Base-by-base conservation (phyloP, 1,140 invertebrate genomes). In the Drosophila bifasciata region DNA sequence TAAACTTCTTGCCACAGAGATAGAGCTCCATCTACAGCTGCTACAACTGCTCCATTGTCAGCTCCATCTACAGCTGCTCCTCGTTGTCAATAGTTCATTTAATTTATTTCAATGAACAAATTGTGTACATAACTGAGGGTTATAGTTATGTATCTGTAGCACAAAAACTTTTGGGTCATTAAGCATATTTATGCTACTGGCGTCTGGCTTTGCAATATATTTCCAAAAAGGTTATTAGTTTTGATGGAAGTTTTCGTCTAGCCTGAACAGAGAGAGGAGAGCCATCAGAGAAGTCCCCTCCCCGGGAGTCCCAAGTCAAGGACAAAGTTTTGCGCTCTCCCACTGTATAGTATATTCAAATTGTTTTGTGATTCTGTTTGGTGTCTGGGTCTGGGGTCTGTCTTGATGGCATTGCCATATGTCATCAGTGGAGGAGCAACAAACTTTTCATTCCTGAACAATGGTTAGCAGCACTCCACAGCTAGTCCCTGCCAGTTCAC, bases 201-300 rank as follows among this genome's bases (percentile, higher is more conserved):
- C 53, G 44, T 19, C 41, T 32, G 68, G 62, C 66, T 68, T 46
- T 48, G 48, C 41, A 43, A 66, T 68, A 66, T 68, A 41, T 68
- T 56, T 56, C 66, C n/a, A n/a, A n/a, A 68, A 68, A 68, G 62
- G 66, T 68, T 69, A 48, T 69, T 68, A 68, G 50, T 68, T 69
- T 48, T 32, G 43, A 56, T 56, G 63, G 48, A 69, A 69, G 41
- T 68, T 55, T 55, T 13, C 16, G 64, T 68, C 64, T 68, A 68
- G 64, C 49, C 64, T n/a, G n/a, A 55, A 66, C 28, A 28, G 46
- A 44, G n/a, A n/a, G n/a, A n/a, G n/a, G n/a, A n/a, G n/a, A n/a
- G n/a, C n/a, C n/a, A n/a, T n/a, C n/a, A n/a, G n/a, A n/a, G n/a
- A n/a, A n/a, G n/a, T n/a, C n/a, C n/a, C n/a, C n/a, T n/a, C n/a